Evolutionary conservation across 2,113 vertebrate genomes (phyloP), one percentile per base, ranked within the genome.

Genomic region (Pleuronectes platessa): DNA sequence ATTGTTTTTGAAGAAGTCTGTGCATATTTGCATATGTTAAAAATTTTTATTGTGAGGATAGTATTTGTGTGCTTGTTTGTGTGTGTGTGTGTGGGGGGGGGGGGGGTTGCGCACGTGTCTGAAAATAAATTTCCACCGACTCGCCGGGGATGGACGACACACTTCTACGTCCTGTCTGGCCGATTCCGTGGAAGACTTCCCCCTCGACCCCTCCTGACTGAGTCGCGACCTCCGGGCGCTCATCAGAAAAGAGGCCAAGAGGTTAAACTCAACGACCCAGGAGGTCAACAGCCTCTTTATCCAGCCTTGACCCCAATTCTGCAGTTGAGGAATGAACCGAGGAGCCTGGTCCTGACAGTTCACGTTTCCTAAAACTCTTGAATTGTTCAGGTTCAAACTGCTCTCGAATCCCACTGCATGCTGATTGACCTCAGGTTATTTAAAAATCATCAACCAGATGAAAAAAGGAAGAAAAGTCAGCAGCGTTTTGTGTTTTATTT

Each of bases 261-360:
- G 89, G 88, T 91, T 90, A 90, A 92, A 90, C 83, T 81, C 78
- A 56, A 68, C 75, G 64, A 82, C 85, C 75, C 82, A 85, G 82
- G 70, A 87, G 87, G 86, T 93, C 91, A 90, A 86, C 64, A 65
- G 72, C 75, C 71, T 82, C 83, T 88, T 92, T 88, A 84, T 82
- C 84, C 55, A 18, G 26, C 70, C 26, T 15, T 71, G 72, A 79
- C 64, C 72, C 37, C 74, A 17, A 7, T 45, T 31, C 49, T 26
- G 68, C 18, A 47, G 42, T 62, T 71, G 23, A 67, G 62, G 63
- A 86, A 67, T 49, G 23, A 87, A 66, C 47, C 1, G 3, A 17
- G 18, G 9, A 77, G 58, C 13, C 4, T 14, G 8, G 31, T 66
- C 56, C 47, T 67, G 54, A 60, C 10, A 53, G 59, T 71, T 61